Base-by-base conservation (phyloP, 2,113 vertebrate species). In the Forbesichthys agassizii region DNA sequence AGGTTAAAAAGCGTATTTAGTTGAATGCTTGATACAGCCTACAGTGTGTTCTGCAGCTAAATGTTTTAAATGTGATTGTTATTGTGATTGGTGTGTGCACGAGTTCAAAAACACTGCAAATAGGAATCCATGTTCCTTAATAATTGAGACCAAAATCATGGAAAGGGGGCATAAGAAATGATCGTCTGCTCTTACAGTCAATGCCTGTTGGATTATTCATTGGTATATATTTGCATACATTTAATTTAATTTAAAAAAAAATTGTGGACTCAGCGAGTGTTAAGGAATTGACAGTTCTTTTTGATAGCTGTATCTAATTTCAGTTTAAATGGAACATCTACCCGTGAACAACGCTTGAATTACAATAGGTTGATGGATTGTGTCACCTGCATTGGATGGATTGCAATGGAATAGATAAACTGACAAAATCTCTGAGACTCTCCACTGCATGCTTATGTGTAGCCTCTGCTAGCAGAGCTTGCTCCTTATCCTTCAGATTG, bases 191-290 rank as follows among this genome's bases (percentile, higher is more conserved):
- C 18, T 56, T 46, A 64, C 18, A 4, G 54, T 36, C 53, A 16
- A 48, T 66, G 70, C 46, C 4, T 69, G 20, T 66, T 77, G 51
- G 13, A 59, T 78, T 71, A 69, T 73, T 80, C 3, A 11, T 73
- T 11, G 11, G 46, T 49, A 80, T 66, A 64, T 66, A 51, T 86
- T 71, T 84, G 57, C 64, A 66, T 77, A 11, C 47, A 65, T 77
- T 53, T 49, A 8, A 59, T 27, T 27, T 27, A 27, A 27, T 27
- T 27, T 27, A 27, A 27, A 27, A 27, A 2, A 27, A 27, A 27
- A 16, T 16, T 27, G 27, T 27, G 2, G 27, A n/a, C 46, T n/a
- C 53, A 5, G 3, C 4, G 52, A 57, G 36, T 64, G 13, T 55
- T 6, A 61, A 9, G 48, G 36, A 14, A 55, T 11, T 14, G 16